A percentile compares a stretch with the other conserved stretches of the same genome.
Evolutionary conservation across 2,797 vertebrate species (phyloP).

Genomic region (Spondyliosoma cantharus): DNA sequence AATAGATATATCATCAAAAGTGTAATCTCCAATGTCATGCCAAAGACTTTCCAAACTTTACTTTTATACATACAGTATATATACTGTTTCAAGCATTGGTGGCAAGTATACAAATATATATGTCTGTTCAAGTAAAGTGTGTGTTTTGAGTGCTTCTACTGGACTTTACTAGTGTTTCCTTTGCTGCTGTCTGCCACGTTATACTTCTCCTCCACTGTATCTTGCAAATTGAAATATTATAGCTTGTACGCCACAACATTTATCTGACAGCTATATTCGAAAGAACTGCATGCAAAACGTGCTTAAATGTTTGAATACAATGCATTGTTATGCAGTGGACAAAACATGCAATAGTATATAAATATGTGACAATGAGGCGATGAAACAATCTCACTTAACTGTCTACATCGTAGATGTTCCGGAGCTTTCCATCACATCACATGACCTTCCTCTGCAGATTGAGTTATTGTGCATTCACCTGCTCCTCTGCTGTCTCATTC

Average conservation of each 20-base stretch:
- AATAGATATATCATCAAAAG: neutral
- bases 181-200: neutral
- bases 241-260: neutral
- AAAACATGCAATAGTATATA: neutral
- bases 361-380: neutral
- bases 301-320: neutral
- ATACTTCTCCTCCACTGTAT: neutral
- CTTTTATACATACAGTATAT: neutral
- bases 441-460: neutral
- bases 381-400: neutral
- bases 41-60: neutral
- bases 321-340: neutral
- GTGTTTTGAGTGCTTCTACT: neutral
- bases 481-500: no score
- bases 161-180: neutral
- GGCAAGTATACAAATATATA: neutral
- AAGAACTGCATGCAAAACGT: neutral
- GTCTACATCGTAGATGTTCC: conserved; percentile 2
- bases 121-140: neutral
- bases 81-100: neutral
- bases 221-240: neutral
- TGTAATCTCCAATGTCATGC: conserved; percentile 2
- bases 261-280: neutral
- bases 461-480: neutral
- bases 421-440: neutral